Percentiles rank a stretch among this genome's conserved stretches.
Evolutionary conservation across 2,113 vertebrate species (phyloP).

Genomic region (Pterocles gutturalis): DNA sequence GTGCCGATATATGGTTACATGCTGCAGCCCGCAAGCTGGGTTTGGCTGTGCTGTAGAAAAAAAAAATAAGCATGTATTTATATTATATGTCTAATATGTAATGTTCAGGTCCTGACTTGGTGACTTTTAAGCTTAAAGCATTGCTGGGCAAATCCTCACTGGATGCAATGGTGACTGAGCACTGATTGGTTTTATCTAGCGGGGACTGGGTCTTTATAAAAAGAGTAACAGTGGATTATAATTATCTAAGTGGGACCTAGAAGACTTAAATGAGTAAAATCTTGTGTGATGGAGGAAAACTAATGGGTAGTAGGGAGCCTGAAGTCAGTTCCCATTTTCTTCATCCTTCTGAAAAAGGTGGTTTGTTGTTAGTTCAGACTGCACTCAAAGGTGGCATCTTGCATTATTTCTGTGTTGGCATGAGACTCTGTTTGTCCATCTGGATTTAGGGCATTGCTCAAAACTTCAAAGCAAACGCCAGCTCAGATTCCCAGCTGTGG

Average conservation of each 20-base stretch:
- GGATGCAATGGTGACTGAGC: background rate
- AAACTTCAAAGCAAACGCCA: background rate
- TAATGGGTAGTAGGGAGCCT: background rate
- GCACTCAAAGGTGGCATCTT: background rate
- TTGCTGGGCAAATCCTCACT: accelerated
- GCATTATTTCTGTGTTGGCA: background rate
- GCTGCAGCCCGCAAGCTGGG: background rate
- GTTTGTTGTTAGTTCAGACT: accelerated
- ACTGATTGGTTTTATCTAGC: background rate
- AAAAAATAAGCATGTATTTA: background rate
- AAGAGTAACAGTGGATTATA: background rate
- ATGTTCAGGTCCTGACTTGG: background rate
- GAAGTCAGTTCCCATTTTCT: background rate
- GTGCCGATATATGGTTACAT: background rate
- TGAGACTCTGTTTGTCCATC: accelerated
- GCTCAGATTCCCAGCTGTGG: background rate
- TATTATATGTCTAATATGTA: background rate
- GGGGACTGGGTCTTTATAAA: background rate
- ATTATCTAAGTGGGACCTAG: background rate
- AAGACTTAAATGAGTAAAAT: background rate
- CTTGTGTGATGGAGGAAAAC: background rate
- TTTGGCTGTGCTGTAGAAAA: background rate
- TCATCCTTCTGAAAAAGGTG: no score
- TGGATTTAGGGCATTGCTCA: background rate
- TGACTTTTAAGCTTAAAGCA: background rate